Evolutionary conservation across 2,797 vertebrate species (phyloP), one percentile per base, ranked within the genome.

Genomic region (Poeciliopsis gracilis): DNA sequence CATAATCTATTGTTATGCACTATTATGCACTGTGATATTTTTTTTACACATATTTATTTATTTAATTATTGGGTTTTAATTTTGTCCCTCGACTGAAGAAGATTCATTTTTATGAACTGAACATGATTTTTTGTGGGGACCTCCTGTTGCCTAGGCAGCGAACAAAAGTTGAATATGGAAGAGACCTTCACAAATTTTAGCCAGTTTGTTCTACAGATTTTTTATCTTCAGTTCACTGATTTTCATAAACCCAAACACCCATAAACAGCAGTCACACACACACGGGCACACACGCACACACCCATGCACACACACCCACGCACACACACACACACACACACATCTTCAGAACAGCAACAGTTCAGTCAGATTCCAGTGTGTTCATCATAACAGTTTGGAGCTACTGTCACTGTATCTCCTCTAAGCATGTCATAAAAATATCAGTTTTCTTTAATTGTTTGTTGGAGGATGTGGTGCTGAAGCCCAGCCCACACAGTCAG

Each of bases 361-460:
- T 13, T 61, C 13, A 30, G 0, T 76, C 45, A 76, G 23, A 51
- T 51, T 69, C 61, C 46, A 67, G 46, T 10, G 6, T 49, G 59
- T 76, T 33, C 75, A 12, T 53, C 61, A 66, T 16, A 25, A 76
- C 43, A 36, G 75, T 49, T 67, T 51, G 61, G n/a, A 46, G 61
- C 38, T 13, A 11, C 33, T 53, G 61, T 51, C 38, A 69, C 20
- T 36, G n/a, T 45, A 57, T 33, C 28, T 77, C 20, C n/a, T 77
- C 75, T 36, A 2, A 63, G 15, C 2, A 33, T 63, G 59, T 20
- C 30, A 33, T 63, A 11, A n/a, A 59, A 43, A 73, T 1, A 45
- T 30, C 5, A 16, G 41, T 61, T 51, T 36, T 63, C 33, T 8
- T 30, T 59, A 59, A 63, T 66, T 41, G 9, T 66, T 41, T 66